Conservation (phyloP, 2,113 vertebrate species). For the Sarotherodon lohbergeri region DNA sequence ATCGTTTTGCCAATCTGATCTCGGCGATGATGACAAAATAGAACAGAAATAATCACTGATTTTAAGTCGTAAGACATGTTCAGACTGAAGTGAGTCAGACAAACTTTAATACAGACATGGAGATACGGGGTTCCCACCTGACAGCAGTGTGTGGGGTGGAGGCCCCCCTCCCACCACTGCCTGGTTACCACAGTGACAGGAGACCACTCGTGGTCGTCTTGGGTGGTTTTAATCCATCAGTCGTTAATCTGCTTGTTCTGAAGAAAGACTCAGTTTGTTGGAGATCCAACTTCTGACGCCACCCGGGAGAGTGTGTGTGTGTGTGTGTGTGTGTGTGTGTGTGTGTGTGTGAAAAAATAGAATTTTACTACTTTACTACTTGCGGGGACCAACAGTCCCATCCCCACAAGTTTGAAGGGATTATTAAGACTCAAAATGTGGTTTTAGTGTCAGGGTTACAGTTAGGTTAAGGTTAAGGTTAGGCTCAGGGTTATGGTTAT, state of each 20-base stretch:
- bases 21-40: not conserved
- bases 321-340: not conserved
- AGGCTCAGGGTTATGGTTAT: not conserved
- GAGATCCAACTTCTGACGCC: slow-evolving; percentile 46
- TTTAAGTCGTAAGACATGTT: not conserved
- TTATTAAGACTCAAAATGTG: not conserved
- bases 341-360: not conserved
- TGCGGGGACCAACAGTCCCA: not conserved
- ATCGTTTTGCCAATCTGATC: not conserved
- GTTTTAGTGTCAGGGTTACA: not conserved
- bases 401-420: not conserved
- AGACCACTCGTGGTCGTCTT: slow-evolving; percentile 65
- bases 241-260: slow-evolving; percentile 66
- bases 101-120: not conserved
- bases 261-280: slow-evolving; percentile 56
- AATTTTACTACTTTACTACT: not conserved
- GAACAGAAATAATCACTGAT: not conserved
- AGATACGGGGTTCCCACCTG: not conserved
- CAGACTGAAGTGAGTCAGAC: not conserved
- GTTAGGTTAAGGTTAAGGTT: not conserved
- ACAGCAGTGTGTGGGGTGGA: not conserved
- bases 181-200: slow-evolving; percentile 59
- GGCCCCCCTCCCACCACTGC: not conserved
- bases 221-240: slow-evolving; percentile 66
- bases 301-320: slow-evolving; percentile 1